Evolutionary conservation across 2,888 invertebrate genomes (phyloP), one percentile per base, ranked within the genome.

Genomic region (Bursaphelenchus okinawaensis): DNA sequence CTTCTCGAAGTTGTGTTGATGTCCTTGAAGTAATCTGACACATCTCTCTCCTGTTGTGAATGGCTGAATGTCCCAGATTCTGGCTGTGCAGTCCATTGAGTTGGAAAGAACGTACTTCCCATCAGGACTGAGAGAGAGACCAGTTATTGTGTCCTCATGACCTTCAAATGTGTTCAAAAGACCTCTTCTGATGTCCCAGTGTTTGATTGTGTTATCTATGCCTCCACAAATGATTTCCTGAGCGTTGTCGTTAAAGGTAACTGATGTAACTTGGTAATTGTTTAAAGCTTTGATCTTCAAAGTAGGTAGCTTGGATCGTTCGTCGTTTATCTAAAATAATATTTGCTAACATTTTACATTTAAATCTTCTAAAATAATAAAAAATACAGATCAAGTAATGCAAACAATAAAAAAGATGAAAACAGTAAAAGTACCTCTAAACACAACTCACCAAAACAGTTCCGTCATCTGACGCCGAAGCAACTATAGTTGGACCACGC

Each of bases 1-100:
- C 86, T 92, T 92, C 85, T 96, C 96, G 84, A 94, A 96, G 85
- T 93, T 95, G 84, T 96, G 95, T 79, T 92, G 92, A 85, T 95
- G 94, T 0, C 95, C 93, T 12, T 89, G 88, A 72, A 93, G 87
- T 50, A 93, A 55, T 84, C 93, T 93, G 0, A 93, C 90, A 84
- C 94, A 94, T 71, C 96, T 87, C 82, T 94, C 88, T 23, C 26
- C 29, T 0, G 93, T 91, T 0, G 92, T 93, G 86, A 91, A 96
- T 0, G 96, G 93, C 26, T 95, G 87, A 61, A 96, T 89, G 85
- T 98, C 96, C 95, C 96, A 98, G 77, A 95, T 91, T 65, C 95
- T 87, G 29, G 95, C 86, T 26, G 92, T 91, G 82, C 91, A 91
- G 84, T 99, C 98, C 95, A 98, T 96, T 0, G 92, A 88, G 86